phyloP scores from a whole-genome alignment of 1,140 invertebrate genomes.

The Nixonia krombeini region DNA sequence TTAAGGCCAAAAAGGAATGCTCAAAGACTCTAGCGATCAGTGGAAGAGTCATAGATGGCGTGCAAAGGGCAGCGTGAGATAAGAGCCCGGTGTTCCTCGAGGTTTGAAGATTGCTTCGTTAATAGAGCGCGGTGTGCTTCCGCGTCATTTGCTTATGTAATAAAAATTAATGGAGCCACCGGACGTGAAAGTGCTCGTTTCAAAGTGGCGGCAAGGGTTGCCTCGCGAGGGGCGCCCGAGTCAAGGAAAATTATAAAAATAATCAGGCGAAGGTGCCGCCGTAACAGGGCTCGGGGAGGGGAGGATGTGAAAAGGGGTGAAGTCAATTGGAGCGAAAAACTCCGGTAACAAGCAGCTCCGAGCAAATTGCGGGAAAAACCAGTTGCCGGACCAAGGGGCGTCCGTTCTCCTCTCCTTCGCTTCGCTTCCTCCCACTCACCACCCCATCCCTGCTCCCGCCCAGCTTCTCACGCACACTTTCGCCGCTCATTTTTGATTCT shows the following conservation, averaged over 20 bases:
- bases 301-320: conserved; percentile 21
- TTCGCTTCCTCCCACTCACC: conserved; percentile 2
- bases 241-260: conserved; percentile 49
- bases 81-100: conserved; percentile 30
- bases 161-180: conserved; percentile 43
- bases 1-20: no score
- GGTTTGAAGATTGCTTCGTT: conserved; percentile 46
- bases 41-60: no score
- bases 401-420: conserved; percentile 5
- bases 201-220: conserved; percentile 37
- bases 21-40: no score
- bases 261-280: conserved; percentile 43
- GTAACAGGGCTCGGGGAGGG: conserved; percentile 32
- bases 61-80: no score
- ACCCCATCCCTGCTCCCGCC: neutral
- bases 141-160: conserved; percentile 41
- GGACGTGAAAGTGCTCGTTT: conserved; percentile 34
- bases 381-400: conserved; percentile 16
- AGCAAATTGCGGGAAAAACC: conserved; percentile 49
- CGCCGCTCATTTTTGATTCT: conserved; percentile 44
- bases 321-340: conserved; percentile 52
- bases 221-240: conserved; percentile 19
- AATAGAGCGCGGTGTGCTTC: conserved; percentile 45
- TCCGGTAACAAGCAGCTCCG: conserved; percentile 43
- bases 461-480: neutral